Conservation (phyloP, 2,888 invertebrate genomes). For the Apotomis turbidana region DNA sequence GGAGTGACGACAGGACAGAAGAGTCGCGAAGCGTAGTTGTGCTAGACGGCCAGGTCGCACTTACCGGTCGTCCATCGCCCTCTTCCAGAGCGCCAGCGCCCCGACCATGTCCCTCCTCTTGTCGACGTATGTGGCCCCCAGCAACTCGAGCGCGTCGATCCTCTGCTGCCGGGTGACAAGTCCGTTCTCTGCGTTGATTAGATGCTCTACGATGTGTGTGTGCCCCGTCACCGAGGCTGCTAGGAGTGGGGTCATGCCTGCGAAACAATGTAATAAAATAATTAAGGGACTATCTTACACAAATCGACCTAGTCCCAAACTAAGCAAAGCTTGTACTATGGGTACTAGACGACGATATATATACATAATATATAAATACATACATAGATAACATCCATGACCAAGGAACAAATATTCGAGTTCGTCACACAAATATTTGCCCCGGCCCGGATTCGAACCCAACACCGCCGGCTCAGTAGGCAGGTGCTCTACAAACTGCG, state of each 20-base stretch:
- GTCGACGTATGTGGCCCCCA: constrained; percentile 98
- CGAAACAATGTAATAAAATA: constrained; percentile 45
- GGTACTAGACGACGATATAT: no score
- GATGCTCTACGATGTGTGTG: constrained; percentile 95
- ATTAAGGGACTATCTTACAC: neutral
- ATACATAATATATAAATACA: no score
- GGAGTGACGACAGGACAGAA: no score
- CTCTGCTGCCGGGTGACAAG: constrained; percentile 90
- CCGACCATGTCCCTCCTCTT: constrained; percentile 97
- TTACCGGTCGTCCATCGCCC: constrained; percentile 94
- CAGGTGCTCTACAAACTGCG: no score
- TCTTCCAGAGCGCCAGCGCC: constrained; percentile 94
- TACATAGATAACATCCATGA: no score
- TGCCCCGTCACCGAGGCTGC: constrained; percentile 97
- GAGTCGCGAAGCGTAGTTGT: no score
- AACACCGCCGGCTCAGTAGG: no score
- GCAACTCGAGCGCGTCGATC: constrained; percentile 94
- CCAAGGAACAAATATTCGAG: no score
- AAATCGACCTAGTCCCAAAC: no score
- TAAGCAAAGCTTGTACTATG: no score
- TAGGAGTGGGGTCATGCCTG: constrained; percentile 96
- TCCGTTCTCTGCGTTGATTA: constrained; percentile 90
- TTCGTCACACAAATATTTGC: no score
- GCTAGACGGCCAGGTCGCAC: constrained; percentile 1
- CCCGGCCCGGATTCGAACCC: no score